A percentile compares a stretch with the other conserved stretches of the same genome.
Conservation (phyloP, 2,113 vertebrate genomes). For the Lampris incognitus region DNA sequence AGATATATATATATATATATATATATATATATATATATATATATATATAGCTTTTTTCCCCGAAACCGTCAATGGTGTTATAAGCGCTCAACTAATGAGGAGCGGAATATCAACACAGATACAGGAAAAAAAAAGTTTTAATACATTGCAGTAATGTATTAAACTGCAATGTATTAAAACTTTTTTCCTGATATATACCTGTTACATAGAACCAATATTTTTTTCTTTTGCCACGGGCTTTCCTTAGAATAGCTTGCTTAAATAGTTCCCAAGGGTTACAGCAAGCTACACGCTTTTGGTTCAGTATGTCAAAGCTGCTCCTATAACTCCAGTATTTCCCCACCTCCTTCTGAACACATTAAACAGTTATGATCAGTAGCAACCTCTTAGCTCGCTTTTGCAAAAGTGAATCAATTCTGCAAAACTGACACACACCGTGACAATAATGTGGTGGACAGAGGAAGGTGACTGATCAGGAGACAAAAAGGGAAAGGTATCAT, state of each 20-base stretch:
- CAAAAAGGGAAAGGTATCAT: slow-evolving; percentile 42
- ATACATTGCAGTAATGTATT: too few species aligned
- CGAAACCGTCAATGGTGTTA: too few species aligned
- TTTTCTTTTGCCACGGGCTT: neutral
- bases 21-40: neutral
- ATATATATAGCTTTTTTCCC: neutral
- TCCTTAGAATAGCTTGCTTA: slow-evolving; percentile 37
- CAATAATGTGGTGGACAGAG: slow-evolving; percentile 3
- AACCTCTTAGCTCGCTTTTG: slow-evolving; percentile 5
- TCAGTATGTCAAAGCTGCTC: slow-evolving; percentile 38
- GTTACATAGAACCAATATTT: neutral
- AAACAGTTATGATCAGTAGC: neutral
- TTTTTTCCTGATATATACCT: neutral
- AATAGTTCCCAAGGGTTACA: slow-evolving; percentile 17
- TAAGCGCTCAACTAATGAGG: too few species aligned
- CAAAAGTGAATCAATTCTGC: slow-evolving; percentile 20
- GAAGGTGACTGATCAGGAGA: slow-evolving; percentile 52
- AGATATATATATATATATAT: neutral
- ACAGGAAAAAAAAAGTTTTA: too few species aligned
- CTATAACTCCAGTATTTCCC: slow-evolving; percentile 27
- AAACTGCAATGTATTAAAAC: too few species aligned
- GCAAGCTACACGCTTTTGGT: neutral
- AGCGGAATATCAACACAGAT: too few species aligned
- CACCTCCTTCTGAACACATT: slow-evolving; percentile 7
- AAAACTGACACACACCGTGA: slow-evolving; percentile 1